Evolutionary conservation across 1,140 invertebrate species (phyloP), one percentile per base, ranked within the genome.

Genomic region (Neuroterus valhalla): DNA sequence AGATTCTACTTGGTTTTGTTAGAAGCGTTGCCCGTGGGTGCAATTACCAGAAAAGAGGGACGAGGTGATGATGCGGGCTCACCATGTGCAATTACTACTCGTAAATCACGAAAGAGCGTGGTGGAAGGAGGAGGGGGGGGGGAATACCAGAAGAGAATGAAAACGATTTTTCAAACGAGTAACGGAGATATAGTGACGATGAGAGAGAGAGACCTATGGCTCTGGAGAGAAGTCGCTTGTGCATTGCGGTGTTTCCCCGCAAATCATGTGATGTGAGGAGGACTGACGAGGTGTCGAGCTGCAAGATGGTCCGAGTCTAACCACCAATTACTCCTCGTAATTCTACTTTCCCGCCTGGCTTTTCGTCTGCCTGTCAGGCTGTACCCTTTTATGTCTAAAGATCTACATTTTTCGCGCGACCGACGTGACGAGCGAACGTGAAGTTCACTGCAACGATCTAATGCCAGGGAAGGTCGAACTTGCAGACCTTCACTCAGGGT

Each of bases 11-110:
- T 38, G 31, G 67, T 68, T 68, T 45, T 68, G 67, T 68, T 46
- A 68, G 43, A 26, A 68, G 23, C 44, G 43, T 62, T 67, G 46
- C 73, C 78, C 48, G 67, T 21, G 68, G 72, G 62, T 69, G 68
- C 76, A 82, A 80, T 82, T 83, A 82, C 78, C 55, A 62, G 68
- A 77, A 80, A 66, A 70, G 72, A 77, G 75, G 71, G 67, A 31
- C 66, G 71, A 80, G 75, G 73, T 72, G 75, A 78, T 78, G 76
- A 72, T 71, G 76, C 69, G 17, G 71, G 46, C 62, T 68, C 52
- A 73, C 76, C 77, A 74, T 75, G 75, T 81, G 78, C 81, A 84
- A 82, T 84, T 84, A 84, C 82, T 76, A 70, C 74, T 79, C 77
- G 73, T 82, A 84, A 84, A 84, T 84, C 79, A 82, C 72, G 70